A percentile compares a stretch with the other conserved stretches of the same genome.
Conservation (phyloP, 2,888 invertebrate genomes). For the Anoplius nigerrimus region DNA sequence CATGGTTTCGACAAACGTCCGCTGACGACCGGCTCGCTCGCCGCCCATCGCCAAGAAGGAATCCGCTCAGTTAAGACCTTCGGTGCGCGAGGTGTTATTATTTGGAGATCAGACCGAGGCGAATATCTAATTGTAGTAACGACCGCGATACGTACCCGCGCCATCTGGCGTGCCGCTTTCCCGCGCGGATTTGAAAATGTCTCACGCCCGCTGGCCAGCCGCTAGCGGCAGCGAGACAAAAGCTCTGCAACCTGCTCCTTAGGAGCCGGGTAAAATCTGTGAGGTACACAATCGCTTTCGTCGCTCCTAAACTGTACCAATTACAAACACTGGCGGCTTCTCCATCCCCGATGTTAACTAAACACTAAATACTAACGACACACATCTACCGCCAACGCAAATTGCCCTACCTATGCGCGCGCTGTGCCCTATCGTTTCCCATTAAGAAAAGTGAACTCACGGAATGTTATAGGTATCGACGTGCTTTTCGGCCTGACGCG, state of each 20-base stretch:
- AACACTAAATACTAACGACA: conserved; percentile 73
- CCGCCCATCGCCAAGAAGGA: conserved; percentile 14
- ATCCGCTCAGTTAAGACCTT: conserved; percentile 27
- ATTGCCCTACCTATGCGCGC: not conserved
- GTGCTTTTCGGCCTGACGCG: no score
- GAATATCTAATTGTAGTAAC: conserved; percentile 71
- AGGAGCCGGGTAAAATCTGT: conserved; percentile 65
- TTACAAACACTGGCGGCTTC: conserved; percentile 74
- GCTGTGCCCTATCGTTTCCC: no score
- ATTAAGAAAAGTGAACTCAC: conserved; percentile 34
- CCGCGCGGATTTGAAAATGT: conserved; percentile 60
- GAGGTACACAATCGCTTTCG: conserved; percentile 71
- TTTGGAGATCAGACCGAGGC: conserved; percentile 68
- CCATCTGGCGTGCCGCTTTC: conserved; percentile 66
- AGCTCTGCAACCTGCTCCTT: conserved; percentile 37
- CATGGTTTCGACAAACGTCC: no score
- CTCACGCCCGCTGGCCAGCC: conserved; percentile 18
- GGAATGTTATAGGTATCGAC: no score
- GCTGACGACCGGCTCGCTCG: not conserved
- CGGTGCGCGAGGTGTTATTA: conserved; percentile 62
- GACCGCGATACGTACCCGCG: conserved; percentile 66
- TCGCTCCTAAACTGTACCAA: conserved; percentile 72
- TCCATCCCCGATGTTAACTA: conserved; percentile 69
- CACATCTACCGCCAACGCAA: conserved; percentile 47
- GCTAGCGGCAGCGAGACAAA: conserved; percentile 38